phyloP scores from a whole-genome alignment of 2,888 invertebrate species.

The Sericinus montela region DNA sequence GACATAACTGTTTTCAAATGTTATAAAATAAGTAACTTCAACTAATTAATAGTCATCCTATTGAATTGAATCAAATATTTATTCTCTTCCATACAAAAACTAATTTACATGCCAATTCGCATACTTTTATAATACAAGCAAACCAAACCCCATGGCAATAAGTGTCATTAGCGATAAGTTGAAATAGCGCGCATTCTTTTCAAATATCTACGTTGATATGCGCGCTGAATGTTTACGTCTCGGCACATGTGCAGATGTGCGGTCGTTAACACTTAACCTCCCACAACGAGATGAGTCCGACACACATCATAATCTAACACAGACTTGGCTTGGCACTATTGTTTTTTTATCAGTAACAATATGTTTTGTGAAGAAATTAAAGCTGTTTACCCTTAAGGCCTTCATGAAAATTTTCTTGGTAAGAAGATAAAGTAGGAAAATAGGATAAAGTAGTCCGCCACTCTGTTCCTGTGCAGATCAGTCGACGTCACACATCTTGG shows the following conservation, averaged over 20 bases:
- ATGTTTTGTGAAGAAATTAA: no score
- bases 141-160: neutral
- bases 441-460: no score
- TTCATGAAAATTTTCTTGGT: no score
- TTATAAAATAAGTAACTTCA: no score
- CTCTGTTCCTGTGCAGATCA: no score
- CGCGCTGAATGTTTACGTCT: conserved; percentile 30
- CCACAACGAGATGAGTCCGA: conserved; percentile 41
- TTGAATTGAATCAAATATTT: neutral
- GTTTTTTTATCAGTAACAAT: neutral
- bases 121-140: neutral
- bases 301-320: conserved; percentile 19
- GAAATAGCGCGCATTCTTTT: neutral
- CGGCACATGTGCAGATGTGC: conserved; percentile 34
- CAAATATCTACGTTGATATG: conserved; percentile 1
- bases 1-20: no score
- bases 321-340: conserved; percentile 14
- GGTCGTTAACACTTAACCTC: conserved; percentile 52
- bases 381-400: no score
- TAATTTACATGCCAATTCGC: conserved; percentile 5
- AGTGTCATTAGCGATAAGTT: neutral
- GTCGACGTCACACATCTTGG: no score
- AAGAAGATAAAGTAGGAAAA: no score
- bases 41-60: no score
- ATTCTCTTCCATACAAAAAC: conserved; percentile 1